These are phyloP conservation scores for Tetramorium parvispinum DNA, from an alignment of 1,140 invertebrate species.

Conservation along the genomic window DNA sequence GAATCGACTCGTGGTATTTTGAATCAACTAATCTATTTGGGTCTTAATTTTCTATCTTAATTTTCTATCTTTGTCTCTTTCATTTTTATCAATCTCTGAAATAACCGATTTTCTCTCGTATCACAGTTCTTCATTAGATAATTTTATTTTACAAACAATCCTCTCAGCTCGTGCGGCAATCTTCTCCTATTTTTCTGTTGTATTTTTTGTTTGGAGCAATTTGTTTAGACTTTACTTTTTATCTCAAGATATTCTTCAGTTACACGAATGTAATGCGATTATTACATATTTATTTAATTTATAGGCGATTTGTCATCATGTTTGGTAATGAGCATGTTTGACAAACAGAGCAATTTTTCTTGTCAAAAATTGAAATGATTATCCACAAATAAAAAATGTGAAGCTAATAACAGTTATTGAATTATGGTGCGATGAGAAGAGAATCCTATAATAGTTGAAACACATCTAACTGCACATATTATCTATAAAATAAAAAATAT, in stretches of 20 bases:
- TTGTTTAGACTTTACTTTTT: background rate
- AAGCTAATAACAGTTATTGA: background rate
- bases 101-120: background rate
- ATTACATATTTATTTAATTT: constrained; percentile 7
- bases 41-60: background rate
- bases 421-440: background rate
- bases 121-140: constrained; percentile 43
- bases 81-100: background rate
- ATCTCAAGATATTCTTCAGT: background rate
- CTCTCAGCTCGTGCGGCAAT: background rate
- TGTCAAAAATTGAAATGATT: background rate
- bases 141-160: constrained; percentile 47
- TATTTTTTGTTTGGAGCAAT: constrained; percentile 3
- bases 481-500: constrained; percentile 4
- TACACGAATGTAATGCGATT: background rate
- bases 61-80: background rate
- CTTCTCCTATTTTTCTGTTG: background rate
- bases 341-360: background rate
- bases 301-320: background rate
- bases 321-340: background rate
- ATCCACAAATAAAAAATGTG: background rate
- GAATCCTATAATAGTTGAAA: background rate
- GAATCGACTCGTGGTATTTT: constrained; percentile 28
- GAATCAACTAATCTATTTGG: constrained; percentile 68
- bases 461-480: background rate